A percentile compares a stretch with the other conserved stretches of the same genome.
phyloP scores from a whole-genome alignment of 2,888 invertebrate genomes.

The Seira musarum region DNA sequence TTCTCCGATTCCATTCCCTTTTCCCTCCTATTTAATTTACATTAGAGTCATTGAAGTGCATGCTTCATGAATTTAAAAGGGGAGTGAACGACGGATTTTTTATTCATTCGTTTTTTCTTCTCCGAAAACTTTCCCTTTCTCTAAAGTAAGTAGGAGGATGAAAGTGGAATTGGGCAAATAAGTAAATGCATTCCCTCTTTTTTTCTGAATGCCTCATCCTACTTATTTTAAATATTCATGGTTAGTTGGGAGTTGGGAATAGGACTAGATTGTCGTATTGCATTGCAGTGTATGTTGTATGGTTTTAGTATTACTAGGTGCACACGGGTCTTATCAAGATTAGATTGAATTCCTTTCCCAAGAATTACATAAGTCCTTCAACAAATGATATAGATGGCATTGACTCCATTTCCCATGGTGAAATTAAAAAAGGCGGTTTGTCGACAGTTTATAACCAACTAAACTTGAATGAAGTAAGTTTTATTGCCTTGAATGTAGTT shows the following conservation, averaged over 20 bases:
- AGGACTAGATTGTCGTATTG: no score
- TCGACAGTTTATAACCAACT: not conserved
- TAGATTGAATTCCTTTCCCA: conserved; percentile 8
- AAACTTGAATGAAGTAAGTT: conserved; percentile 4
- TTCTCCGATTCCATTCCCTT: no score
- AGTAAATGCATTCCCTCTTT: not conserved
- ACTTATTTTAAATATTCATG: conserved; percentile 11
- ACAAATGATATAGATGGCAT: conserved; percentile 5
- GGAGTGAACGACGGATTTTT: conserved; percentile 2
- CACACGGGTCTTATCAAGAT: conserved; percentile 7
- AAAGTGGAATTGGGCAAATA: conserved; percentile 7
- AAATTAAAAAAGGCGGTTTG: conserved; percentile 2
- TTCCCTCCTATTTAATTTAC: conserved; percentile 12
- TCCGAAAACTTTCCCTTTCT: not conserved
- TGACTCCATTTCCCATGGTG: conserved; percentile 1
- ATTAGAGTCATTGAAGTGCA: conserved; percentile 12
- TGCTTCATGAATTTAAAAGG: conserved; percentile 15
- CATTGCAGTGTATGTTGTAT: no score
- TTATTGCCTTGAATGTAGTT: conserved; percentile 19
- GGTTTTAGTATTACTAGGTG: not conserved
- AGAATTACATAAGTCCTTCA: conserved; percentile 12
- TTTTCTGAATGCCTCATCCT: not conserved
- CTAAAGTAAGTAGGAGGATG: not conserved
- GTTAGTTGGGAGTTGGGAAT: no score
- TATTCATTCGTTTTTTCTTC: conserved; percentile 15